These are phyloP conservation scores for Caranx ignobilis DNA, from an alignment of 2,113 vertebrate genomes.

Conservation along the genomic window DNA sequence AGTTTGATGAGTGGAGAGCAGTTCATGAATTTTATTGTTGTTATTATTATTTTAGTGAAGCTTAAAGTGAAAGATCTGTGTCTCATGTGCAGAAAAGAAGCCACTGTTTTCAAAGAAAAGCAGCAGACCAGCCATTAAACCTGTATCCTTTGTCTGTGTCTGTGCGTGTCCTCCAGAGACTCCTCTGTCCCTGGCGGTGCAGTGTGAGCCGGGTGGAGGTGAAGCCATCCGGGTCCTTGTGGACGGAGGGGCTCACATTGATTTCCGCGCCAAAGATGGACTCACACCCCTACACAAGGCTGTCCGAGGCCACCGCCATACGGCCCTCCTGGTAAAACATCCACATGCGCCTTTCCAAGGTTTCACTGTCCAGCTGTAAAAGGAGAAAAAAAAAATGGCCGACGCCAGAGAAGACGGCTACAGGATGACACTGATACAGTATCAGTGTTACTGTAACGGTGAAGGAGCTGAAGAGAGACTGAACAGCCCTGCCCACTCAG, in stretches of 20 bases:
- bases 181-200: conserved; percentile 90
- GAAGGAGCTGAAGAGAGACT: conserved; percentile 31
- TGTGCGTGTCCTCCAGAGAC: conserved; percentile 85
- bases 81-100: no score
- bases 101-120: no score
- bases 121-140: no score
- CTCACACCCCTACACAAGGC: conserved; percentile 93
- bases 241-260: conserved; percentile 92
- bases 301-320: conserved; percentile 90
- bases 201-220: conserved; percentile 89
- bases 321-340: conserved; percentile 88
- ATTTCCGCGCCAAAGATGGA: conserved; percentile 93
- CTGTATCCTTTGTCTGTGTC: no score
- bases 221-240: conserved; percentile 91
- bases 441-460: conserved; percentile 10
- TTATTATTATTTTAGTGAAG: no score
- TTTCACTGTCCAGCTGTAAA: background rate
- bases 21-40: background rate
- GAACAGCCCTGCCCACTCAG: conserved; percentile 32
- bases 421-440: conserved; percentile 21
- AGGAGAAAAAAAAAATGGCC: background rate
- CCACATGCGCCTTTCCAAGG: background rate
- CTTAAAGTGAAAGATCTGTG: no score
- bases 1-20: background rate
- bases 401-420: background rate